Conservation (phyloP, 64 coral and sea anemone genomes). For the Dendrophyllia cribrosa region DNA sequence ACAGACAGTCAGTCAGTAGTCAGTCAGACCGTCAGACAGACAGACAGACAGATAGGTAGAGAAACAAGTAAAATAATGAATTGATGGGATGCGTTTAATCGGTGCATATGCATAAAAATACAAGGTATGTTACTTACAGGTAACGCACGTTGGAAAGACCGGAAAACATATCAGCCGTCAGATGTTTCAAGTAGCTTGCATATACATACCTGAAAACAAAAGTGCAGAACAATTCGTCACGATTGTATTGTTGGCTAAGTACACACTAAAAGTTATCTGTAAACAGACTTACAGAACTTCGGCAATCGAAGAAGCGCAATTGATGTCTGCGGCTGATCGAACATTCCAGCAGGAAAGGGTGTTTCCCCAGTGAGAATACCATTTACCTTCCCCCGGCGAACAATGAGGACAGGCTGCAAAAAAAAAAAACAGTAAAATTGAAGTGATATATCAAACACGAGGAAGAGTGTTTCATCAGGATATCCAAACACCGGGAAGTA, state of each 20-base stretch:
- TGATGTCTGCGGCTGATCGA: neutral
- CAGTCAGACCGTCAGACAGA: too few species aligned
- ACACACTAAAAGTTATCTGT: neutral
- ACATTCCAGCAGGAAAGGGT: neutral
- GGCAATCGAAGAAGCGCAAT: neutral
- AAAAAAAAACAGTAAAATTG: neutral
- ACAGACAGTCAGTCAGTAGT: too few species aligned
- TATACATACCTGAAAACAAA: neutral
- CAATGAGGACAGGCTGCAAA: neutral
- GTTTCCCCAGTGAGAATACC: slow-evolving; percentile 15
- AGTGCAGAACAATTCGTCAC: too few species aligned
- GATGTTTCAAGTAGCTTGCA: neutral
- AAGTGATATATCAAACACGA: neutral
- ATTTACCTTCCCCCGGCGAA: neutral
- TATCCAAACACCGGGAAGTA: too few species aligned
- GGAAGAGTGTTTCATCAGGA: too few species aligned
- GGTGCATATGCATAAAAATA: too few species aligned
- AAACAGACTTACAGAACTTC: neutral
- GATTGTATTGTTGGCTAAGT: too few species aligned
- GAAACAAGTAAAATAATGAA: too few species aligned
- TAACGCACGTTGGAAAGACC: neutral
- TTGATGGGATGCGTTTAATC: too few species aligned
- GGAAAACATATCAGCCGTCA: neutral
- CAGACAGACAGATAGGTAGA: too few species aligned
- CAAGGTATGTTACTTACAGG: neutral